phyloP scores from a whole-genome alignment of 2,113 vertebrate species.

The Phrynosoma blainvillii region DNA sequence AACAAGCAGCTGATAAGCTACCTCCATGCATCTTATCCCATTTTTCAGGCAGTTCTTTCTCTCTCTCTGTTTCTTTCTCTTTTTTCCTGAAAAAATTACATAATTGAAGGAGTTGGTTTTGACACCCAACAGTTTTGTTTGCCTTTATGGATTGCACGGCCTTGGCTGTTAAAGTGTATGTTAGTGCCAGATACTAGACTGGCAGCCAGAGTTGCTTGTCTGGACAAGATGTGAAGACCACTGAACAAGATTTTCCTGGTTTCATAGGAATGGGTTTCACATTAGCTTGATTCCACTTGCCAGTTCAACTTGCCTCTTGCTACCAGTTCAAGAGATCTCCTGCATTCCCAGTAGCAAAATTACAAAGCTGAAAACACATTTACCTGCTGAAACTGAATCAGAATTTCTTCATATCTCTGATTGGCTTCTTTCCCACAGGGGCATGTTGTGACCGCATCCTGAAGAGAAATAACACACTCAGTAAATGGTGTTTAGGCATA shows the following conservation, averaged over 20 bases:
- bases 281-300: background rate
- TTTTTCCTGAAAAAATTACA: background rate
- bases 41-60: background rate
- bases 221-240: too few relatives aligned
- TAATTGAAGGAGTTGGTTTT: background rate
- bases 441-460: slow-evolving; percentile 17
- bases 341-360: slow-evolving; percentile 5
- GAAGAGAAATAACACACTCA: background rate
- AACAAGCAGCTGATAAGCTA: background rate
- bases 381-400: slow-evolving; percentile 21
- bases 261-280: background rate
- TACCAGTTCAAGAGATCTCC: background rate
- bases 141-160: background rate
- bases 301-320: background rate
- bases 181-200: background rate
- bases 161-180: background rate
- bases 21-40: background rate
- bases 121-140: background rate
- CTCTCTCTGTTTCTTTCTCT: background rate
- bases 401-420: slow-evolving; percentile 22
- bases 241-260: background rate
- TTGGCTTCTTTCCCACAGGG: slow-evolving; percentile 16
- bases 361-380: slow-evolving; percentile 26
- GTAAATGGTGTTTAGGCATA: background rate
- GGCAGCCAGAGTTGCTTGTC: background rate